Evolutionary conservation across 2,888 invertebrate genomes (phyloP), one percentile per base, ranked within the genome.

Genomic region (Cryptocephalus primarius): DNA sequence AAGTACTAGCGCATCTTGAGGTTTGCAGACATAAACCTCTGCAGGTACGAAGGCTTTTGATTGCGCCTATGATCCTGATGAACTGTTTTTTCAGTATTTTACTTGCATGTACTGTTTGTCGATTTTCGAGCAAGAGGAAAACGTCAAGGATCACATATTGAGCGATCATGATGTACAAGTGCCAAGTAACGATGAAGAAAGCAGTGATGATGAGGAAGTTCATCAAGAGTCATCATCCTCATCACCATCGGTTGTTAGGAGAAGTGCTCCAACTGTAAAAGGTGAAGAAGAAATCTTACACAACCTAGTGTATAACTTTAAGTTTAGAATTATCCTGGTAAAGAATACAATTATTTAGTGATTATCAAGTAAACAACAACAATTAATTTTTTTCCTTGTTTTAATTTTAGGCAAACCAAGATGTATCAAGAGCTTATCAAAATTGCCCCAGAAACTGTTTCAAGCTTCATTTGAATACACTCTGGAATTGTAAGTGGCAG

Each of bases 41-140:
- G 39, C 56, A 48, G 61, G 69, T 53, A 32, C 4, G 32, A 40
- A 31, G 10, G 22, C 12, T 39, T 39, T 39, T 36, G 12, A 36
- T n/a, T 36, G 36, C 4, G n/a, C 12, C 6, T 36, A 36, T 36
- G 36, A 4, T 40, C 41, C 14, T 38, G 9, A 9, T 39, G 33
- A 44, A n/a, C 9, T 40, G 22, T 47, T 42, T 44, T 62, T 62
- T 49, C 44, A 67, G 65, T 61, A 59, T 46, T 63, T 55, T 43
- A 56, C 60, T 8, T 69, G 68, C 48, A 65, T 60, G 50, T 50
- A 52, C 49, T 69, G 68, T 53, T 52, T 67, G 38, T 42, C 46
- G 9, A 55, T 62, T n/a, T 51, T 45, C 11, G 40, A 48, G 42
- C 51, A 48, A n/a, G 53, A 60, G 51, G 47, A 54, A 10, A 55